Evolutionary conservation across 2,888 invertebrate genomes (phyloP).

Genomic region (Habroteleia sp.): DNA sequence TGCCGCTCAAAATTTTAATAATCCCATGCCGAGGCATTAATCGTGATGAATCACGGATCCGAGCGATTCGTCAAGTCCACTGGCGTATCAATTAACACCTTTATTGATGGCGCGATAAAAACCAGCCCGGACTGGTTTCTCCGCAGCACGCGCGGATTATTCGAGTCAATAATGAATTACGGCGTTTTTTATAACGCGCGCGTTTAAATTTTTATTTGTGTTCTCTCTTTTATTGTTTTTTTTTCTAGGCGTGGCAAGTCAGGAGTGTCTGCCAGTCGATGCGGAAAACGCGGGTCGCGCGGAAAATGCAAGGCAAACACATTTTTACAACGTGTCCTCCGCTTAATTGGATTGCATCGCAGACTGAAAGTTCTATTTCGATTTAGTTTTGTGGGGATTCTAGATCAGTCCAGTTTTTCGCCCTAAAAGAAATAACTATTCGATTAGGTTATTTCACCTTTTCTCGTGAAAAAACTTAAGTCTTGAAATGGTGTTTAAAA

Average conservation of each 20-base stretch:
- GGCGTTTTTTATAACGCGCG: constrained; percentile 13
- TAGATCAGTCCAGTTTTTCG: too few species aligned
- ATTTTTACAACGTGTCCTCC: constrained; percentile 25
- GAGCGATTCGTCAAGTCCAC: constrained; percentile 35
- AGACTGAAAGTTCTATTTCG: too few species aligned
- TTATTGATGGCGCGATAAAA: constrained; percentile 44
- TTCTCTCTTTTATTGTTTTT: too few species aligned
- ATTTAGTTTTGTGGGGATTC: too few species aligned
- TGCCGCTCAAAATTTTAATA: constrained; percentile 32
- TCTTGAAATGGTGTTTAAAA: too few species aligned
- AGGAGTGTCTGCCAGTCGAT: constrained; percentile 20
- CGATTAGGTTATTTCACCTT: too few species aligned
- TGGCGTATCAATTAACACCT: constrained; percentile 45
- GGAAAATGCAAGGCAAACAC: constrained; percentile 44
- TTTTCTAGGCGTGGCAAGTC: constrained; percentile 32
- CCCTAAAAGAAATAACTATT: too few species aligned
- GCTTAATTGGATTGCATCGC: constrained; percentile 33
- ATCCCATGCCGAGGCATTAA: constrained; percentile 10
- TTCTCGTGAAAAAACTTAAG: too few species aligned
- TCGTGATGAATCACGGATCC: constrained; percentile 34
- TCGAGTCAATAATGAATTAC: constrained; percentile 41
- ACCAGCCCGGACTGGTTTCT: constrained; percentile 20
- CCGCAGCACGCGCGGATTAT: constrained; percentile 19
- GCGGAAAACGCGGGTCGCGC: constrained; percentile 4
- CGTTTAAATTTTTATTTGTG: too few species aligned